Conservation (phyloP, 1,140 invertebrate species). For the Drosophila repletoides region DNA sequence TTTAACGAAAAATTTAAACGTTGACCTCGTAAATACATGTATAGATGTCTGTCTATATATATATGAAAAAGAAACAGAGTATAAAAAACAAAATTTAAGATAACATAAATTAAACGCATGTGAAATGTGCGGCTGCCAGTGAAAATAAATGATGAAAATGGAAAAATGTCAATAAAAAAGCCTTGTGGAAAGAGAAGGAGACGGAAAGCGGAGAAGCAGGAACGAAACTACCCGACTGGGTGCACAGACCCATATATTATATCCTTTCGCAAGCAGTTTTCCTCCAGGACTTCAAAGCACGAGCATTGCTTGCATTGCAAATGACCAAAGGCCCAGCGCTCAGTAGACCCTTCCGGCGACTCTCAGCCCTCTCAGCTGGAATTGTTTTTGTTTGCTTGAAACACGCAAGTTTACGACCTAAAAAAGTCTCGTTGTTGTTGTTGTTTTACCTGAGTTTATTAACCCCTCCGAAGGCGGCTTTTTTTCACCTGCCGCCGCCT, state of each 20-base stretch:
- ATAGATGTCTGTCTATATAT: background rate
- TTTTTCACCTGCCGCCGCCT: constrained; percentile 58
- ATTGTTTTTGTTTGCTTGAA: constrained; percentile 48
- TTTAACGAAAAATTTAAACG: constrained; percentile 61
- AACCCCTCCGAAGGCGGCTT: constrained; percentile 52
- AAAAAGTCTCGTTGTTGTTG: constrained; percentile 24
- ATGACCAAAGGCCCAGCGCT: constrained; percentile 50
- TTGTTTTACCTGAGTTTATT: constrained; percentile 55
- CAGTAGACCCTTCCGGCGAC: background rate
- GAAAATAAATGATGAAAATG: constrained; percentile 68
- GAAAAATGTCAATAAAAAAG: constrained; percentile 31
- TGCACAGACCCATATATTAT: constrained; percentile 1
- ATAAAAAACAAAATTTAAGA: constrained; percentile 19
- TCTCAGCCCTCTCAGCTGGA: background rate
- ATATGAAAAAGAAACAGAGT: constrained; percentile 31
- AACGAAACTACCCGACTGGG: background rate
- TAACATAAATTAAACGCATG: constrained; percentile 61
- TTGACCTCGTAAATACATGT: constrained; percentile 62
- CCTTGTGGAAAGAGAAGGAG: background rate
- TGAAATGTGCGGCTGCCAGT: constrained; percentile 56
- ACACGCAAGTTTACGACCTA: constrained; percentile 71
- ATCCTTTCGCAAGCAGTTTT: constrained; percentile 38
- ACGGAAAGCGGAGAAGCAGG: no score
- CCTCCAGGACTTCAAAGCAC: constrained; percentile 1
- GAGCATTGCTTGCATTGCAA: constrained; percentile 70